Conservation (phyloP, 2,888 invertebrate genomes). For the Drosophila tanythrix region DNA sequence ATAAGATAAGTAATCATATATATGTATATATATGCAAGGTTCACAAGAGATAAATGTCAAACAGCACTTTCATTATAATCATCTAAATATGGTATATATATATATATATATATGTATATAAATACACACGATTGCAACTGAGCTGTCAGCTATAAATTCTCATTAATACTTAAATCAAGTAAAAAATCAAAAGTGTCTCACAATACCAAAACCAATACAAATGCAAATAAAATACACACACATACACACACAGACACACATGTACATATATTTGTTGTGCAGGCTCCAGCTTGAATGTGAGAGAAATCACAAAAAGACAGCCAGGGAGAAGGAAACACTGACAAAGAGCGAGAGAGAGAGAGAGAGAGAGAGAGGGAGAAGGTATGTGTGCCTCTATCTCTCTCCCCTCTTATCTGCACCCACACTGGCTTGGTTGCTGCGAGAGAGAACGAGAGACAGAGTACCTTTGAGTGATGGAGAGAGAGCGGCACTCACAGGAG, state of each 20-base stretch:
- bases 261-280: constrained; percentile 45
- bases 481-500: neutral
- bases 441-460: constrained; percentile 24
- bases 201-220: constrained; percentile 55
- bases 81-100: neutral
- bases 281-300: constrained; percentile 48
- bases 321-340: neutral
- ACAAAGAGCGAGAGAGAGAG: neutral
- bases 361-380: constrained; percentile 2
- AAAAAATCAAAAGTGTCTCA: constrained; percentile 78
- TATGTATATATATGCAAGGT: neutral
- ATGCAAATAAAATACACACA: constrained; percentile 6
- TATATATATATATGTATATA: neutral
- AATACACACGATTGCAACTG: constrained; percentile 5
- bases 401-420: constrained; percentile 27
- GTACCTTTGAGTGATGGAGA: constrained; percentile 8
- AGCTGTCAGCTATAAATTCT: constrained; percentile 65
- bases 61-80: neutral
- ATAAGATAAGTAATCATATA: neutral
- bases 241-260: constrained; percentile 15
- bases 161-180: constrained; percentile 77
- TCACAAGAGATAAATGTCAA: neutral
- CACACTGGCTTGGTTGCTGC: constrained; percentile 42
- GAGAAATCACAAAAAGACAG: constrained; percentile 18
- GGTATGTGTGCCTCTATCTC: neutral